Conservation (phyloP, 2,888 invertebrate species). For the Macrophya annulata region DNA sequence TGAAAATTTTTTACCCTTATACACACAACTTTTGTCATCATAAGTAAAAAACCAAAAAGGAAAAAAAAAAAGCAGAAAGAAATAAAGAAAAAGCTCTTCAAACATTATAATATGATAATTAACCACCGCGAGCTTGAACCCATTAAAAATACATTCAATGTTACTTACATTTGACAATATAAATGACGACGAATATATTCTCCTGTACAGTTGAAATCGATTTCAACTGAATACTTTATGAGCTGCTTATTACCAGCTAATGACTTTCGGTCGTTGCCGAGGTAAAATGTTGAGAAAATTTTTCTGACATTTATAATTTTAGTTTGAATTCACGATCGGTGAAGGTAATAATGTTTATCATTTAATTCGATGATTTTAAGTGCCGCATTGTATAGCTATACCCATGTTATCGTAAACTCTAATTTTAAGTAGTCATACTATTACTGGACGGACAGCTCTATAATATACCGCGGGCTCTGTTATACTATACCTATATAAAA, state of each 20-base stretch:
- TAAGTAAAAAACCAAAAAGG: too few relatives aligned
- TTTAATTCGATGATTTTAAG: background rate
- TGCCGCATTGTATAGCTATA: background rate
- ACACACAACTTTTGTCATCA: background rate
- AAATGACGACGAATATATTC: background rate
- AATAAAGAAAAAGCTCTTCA: background rate
- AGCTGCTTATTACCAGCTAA: constrained; percentile 24
- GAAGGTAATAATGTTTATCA: background rate
- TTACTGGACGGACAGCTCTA: background rate
- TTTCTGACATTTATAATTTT: background rate
- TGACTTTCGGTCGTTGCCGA: constrained; percentile 24
- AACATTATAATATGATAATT: constrained; percentile 21
- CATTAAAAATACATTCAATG: constrained; percentile 21
- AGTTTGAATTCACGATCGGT: background rate
- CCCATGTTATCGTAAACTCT: background rate
- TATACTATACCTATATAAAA: background rate
- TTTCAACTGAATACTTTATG: constrained; percentile 31
- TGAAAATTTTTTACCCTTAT: background rate
- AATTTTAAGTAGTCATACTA: background rate
- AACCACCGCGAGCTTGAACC: background rate
- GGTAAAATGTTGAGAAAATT: background rate
- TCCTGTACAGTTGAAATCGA: background rate
- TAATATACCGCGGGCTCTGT: background rate
- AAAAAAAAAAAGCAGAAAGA: background rate
- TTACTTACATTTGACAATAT: constrained; percentile 3